Conservation (phyloP, 2,888 invertebrate genomes). For the Heliconius ismenius region DNA sequence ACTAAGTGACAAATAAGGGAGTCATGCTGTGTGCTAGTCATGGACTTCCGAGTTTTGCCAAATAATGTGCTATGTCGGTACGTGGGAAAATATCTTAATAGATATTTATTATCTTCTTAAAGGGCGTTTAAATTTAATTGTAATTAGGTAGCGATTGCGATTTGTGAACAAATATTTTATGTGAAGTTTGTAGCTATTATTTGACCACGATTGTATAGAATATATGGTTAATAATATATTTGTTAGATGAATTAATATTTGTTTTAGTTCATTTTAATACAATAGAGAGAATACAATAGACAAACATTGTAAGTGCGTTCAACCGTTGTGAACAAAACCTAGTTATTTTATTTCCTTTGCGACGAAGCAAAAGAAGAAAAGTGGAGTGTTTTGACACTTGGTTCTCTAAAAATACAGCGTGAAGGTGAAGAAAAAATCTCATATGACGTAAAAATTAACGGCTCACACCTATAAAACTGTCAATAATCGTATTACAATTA, state of each 20-base stretch:
- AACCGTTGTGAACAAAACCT: too few relatives aligned
- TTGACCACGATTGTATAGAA: too few relatives aligned
- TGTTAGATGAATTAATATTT: too few relatives aligned
- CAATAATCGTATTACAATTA: conserved; percentile 43
- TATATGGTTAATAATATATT: too few relatives aligned
- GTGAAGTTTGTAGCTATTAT: too few relatives aligned
- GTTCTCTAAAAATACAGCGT: too few relatives aligned
- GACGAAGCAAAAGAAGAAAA: too few relatives aligned
- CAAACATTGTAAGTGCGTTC: too few relatives aligned
- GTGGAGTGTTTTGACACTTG: too few relatives aligned
- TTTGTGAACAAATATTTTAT: not conserved
- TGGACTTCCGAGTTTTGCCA: conserved; percentile 59
- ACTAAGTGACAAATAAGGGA: conserved; percentile 35
- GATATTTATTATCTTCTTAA: conserved; percentile 35
- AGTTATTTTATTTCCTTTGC: too few relatives aligned
- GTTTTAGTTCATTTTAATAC: too few relatives aligned
- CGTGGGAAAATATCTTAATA: conserved; percentile 68
- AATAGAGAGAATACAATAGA: too few relatives aligned
- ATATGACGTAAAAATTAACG: not conserved
- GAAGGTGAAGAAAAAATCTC: not conserved
- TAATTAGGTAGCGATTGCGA: not conserved
- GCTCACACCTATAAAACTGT: conserved; percentile 45
- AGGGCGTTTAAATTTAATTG: not conserved
- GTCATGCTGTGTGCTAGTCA: conserved; percentile 43
- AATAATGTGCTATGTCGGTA: conserved; percentile 44